Evolutionary conservation across 2,797 vertebrate genomes (phyloP).

Genomic region (Malurus leucopterus): DNA sequence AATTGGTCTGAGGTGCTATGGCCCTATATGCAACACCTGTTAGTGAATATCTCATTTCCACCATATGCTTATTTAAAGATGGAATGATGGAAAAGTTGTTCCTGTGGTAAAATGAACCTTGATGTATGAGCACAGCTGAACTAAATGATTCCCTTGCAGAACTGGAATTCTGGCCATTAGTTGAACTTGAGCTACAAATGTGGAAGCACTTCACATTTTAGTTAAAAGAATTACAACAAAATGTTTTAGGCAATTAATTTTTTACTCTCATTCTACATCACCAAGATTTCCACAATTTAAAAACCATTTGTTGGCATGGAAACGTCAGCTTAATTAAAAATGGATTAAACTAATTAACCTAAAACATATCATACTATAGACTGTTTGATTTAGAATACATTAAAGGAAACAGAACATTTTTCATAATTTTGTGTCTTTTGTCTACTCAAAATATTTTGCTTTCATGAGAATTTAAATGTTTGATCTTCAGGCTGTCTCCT

Average conservation of each 20-base stretch:
- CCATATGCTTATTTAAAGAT: not conserved
- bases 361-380: slow-evolving; percentile 64
- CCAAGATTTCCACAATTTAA: slow-evolving; percentile 66
- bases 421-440: slow-evolving; percentile 53
- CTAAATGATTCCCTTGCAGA: not conserved
- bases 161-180: not conserved
- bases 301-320: slow-evolving; percentile 74
- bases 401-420: slow-evolving; percentile 59
- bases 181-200: slow-evolving; percentile 35
- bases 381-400: slow-evolving; percentile 61
- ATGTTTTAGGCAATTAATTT: slow-evolving; percentile 67
- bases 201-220: slow-evolving; percentile 36
- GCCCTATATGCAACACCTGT: not conserved
- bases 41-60: not conserved
- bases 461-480: not conserved
- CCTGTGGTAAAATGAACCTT: not conserved
- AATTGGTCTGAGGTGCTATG: not conserved
- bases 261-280: slow-evolving; percentile 56
- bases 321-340: slow-evolving; percentile 73
- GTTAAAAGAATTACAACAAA: slow-evolving; percentile 52
- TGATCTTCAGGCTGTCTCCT: not conserved
- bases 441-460: slow-evolving; percentile 45
- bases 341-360: slow-evolving; percentile 75
- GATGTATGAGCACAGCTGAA: not conserved
- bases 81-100: not conserved